Conservation (phyloP, 1,140 invertebrate species). For the Drosophila nikananu region DNA sequence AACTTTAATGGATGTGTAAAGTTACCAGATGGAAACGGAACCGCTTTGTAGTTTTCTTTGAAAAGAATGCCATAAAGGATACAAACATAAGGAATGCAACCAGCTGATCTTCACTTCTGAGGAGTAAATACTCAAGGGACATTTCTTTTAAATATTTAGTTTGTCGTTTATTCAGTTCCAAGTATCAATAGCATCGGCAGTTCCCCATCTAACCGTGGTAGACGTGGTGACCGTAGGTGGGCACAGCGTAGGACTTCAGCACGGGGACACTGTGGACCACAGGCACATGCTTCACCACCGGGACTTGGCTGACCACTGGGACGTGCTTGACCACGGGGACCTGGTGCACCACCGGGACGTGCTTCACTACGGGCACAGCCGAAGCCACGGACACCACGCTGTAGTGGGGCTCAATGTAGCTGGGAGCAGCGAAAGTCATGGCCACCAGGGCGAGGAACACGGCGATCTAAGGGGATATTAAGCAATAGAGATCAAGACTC, state of each 20-base stretch:
- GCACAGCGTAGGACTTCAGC: constrained; percentile 37
- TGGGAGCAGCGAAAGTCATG: constrained; percentile 39
- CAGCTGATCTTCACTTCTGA: not conserved
- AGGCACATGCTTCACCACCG: constrained; percentile 31
- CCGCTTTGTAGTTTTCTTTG: not conserved
- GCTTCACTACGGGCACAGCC: constrained; percentile 42
- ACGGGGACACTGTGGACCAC: constrained; percentile 40
- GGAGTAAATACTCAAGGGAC: not conserved
- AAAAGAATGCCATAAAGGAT: not conserved
- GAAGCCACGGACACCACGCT: constrained; percentile 32
- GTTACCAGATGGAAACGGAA: not conserved
- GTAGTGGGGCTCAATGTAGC: constrained; percentile 39
- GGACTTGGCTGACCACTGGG: constrained; percentile 33
- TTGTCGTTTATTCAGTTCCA: constrained; percentile 13
- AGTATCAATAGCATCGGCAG: not conserved
- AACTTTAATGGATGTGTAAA: constrained; percentile 3
- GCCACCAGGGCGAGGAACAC: constrained; percentile 37
- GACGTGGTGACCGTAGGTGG: constrained; percentile 38
- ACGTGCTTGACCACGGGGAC: constrained; percentile 36
- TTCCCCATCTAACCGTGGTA: constrained; percentile 25
- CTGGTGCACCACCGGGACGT: constrained; percentile 28
- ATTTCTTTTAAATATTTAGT: not conserved
- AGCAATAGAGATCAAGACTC: not conserved
- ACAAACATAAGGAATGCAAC: no score
- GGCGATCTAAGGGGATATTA: constrained; percentile 16